phyloP scores from a whole-genome alignment of 64 coral and sea anemone species.

The Trachythela sp. region DNA sequence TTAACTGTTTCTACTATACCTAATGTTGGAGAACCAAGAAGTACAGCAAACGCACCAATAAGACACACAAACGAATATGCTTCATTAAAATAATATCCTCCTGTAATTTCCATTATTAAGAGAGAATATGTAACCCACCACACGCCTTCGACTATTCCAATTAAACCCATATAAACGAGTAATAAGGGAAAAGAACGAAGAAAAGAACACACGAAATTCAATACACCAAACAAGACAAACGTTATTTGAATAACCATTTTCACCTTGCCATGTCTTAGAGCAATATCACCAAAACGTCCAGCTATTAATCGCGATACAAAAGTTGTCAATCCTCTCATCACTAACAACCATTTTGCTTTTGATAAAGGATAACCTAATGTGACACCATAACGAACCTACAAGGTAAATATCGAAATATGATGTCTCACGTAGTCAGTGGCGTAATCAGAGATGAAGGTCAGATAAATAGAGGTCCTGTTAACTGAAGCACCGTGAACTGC shows the following conservation, averaged over 20 bases:
- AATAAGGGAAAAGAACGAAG: not conserved
- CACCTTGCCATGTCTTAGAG: not conserved
- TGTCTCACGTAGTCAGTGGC: too few relatives aligned
- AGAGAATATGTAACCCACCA: not conserved
- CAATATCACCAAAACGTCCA: not conserved
- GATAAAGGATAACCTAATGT: conserved; percentile 10
- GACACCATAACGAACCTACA: not conserved
- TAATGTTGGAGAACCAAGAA: not conserved
- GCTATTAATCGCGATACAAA: not conserved
- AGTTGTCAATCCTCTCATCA: not conserved
- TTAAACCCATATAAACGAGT: not conserved
- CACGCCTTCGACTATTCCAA: not conserved
- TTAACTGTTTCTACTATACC: not conserved
- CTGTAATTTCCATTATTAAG: not conserved
- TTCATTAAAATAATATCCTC: not conserved
- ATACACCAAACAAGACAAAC: not conserved
- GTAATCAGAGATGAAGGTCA: too few relatives aligned
- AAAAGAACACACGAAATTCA: not conserved
- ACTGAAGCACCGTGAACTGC: too few relatives aligned
- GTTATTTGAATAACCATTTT: not conserved
- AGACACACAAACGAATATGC: not conserved
- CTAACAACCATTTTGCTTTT: conserved; percentile 10
- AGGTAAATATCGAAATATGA: too few relatives aligned
- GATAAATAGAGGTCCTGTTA: too few relatives aligned
- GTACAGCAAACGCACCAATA: not conserved